Percentiles rank a stretch among this genome's conserved stretches.
Conservation (phyloP, 2,888 invertebrate species). For the Ptychoptera albimana region DNA sequence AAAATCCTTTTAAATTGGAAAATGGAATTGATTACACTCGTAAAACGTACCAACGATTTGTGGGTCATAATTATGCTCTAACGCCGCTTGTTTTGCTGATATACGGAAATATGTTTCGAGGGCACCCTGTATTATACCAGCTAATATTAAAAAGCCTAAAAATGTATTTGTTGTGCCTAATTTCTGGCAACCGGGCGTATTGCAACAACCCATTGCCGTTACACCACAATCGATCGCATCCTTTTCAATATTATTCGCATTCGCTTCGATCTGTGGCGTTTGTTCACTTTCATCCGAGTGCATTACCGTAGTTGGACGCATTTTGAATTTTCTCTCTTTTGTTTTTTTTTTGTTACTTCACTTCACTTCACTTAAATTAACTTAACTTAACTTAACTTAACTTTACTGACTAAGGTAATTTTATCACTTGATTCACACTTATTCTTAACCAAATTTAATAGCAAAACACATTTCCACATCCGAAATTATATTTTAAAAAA, state of each 20-base stretch:
- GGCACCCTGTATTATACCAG: constrained; percentile 31
- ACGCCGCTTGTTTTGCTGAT: constrained; percentile 33
- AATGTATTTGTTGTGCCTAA: constrained; percentile 33
- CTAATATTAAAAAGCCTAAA: constrained; percentile 26
- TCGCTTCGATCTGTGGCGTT: constrained; percentile 14
- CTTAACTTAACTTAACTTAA: background rate
- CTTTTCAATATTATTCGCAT: constrained; percentile 17
- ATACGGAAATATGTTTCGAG: constrained; percentile 33
- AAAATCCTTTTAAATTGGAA: background rate
- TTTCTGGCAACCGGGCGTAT: constrained; percentile 29
- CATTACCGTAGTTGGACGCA: constrained; percentile 12
- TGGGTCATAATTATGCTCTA: constrained; percentile 30
- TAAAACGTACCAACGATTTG: constrained; percentile 29
- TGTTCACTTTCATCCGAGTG: constrained; percentile 6
- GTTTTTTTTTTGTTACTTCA: background rate
- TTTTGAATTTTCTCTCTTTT: constrained; percentile 7
- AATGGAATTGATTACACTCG: background rate
- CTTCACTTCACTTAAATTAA: background rate
- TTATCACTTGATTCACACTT: no score
- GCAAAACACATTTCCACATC: no score
- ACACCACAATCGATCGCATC: constrained; percentile 35
- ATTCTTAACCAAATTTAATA: no score
- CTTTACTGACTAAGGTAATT: no score
- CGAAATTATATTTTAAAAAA: no score
- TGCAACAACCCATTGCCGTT: constrained; percentile 30